These are phyloP conservation scores for Galaxias olidus DNA, from an alignment of 2,797 vertebrate genomes.

Conservation along the genomic window DNA sequence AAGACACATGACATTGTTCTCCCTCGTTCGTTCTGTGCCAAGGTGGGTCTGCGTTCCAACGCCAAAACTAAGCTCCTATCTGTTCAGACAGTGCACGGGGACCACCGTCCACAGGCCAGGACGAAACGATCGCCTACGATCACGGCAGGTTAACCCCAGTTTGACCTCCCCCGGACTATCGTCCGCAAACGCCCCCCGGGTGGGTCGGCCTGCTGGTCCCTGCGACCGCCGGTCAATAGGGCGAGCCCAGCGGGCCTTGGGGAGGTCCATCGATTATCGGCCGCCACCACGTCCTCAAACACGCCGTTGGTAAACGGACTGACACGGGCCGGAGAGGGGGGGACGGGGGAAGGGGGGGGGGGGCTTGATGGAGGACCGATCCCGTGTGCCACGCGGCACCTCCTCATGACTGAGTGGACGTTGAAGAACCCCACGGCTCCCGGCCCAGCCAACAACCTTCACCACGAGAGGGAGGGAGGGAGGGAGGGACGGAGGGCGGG, in stretches of 20 bases:
- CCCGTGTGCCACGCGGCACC: constrained; percentile 2
- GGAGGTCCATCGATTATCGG: constrained; percentile 28
- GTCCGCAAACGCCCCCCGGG: neutral
- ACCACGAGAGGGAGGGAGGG: constrained; percentile 7
- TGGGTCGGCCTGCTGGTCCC: neutral
- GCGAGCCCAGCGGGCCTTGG: constrained; percentile 8
- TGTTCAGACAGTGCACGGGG: too few relatives aligned
- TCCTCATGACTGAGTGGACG: constrained; percentile 2
- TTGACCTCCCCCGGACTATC: too few relatives aligned
- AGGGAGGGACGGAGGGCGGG: constrained; percentile 1
- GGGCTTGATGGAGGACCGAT: neutral
- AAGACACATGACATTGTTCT: too few relatives aligned
- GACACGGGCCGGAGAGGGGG: constrained; percentile 2
- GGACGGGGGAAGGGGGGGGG: too few relatives aligned
- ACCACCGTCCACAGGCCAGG: too few relatives aligned
- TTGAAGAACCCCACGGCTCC: constrained; percentile 23
- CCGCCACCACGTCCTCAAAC: constrained; percentile 8
- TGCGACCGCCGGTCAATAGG: constrained; percentile 11
- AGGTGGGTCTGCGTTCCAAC: too few relatives aligned
- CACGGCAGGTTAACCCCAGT: too few relatives aligned
- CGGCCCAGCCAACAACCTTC: constrained; percentile 36
- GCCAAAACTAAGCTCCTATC: too few relatives aligned
- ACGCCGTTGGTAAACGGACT: constrained; percentile 13
- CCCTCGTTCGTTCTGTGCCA: too few relatives aligned
- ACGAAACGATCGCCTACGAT: too few relatives aligned